Evolutionary conservation across 2,113 vertebrate species (phyloP).

Genomic region (Pluvianellus socialis): DNA sequence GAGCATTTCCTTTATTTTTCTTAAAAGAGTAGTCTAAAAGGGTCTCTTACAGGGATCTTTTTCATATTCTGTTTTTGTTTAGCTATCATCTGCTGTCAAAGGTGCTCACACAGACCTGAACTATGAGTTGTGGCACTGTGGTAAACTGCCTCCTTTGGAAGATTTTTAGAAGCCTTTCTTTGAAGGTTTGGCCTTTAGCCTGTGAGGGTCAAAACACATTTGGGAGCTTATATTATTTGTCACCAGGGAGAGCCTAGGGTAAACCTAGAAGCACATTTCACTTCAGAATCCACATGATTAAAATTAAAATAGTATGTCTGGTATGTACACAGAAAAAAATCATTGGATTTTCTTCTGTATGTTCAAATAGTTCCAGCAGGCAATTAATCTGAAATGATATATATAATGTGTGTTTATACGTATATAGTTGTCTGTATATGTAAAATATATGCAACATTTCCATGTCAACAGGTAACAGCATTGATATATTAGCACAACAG

Average conservation of each 20-base stretch:
- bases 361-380: slow-evolving; percentile 6
- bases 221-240: slow-evolving; percentile 67
- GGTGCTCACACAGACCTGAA: slow-evolving; percentile 48
- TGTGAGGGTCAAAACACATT: slow-evolving; percentile 57
- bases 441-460: not conserved
- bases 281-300: slow-evolving; percentile 61
- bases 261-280: slow-evolving; percentile 65
- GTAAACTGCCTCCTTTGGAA: slow-evolving; percentile 56
- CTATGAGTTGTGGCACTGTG: slow-evolving; percentile 59
- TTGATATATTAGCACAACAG: not conserved
- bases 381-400: slow-evolving; percentile 24
- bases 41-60: slow-evolving; percentile 53
- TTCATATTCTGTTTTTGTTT: slow-evolving; percentile 61
- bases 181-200: slow-evolving; percentile 63
- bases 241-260: slow-evolving; percentile 56
- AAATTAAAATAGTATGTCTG: slow-evolving; percentile 64
- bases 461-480: not conserved
- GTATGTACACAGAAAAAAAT: slow-evolving; percentile 19
- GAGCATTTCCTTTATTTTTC: slow-evolving; percentile 45
- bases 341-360: not conserved
- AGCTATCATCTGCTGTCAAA: slow-evolving; percentile 48
- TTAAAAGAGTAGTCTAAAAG: slow-evolving; percentile 3
- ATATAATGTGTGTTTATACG: not conserved
- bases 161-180: slow-evolving; percentile 52
- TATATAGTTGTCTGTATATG: not conserved